A percentile compares a stretch with the other conserved stretches of the same genome.
These are phyloP conservation scores for Macrostomum lignano DNA, from an alignment of 1,140 invertebrate species.

Conservation along the genomic window DNA sequence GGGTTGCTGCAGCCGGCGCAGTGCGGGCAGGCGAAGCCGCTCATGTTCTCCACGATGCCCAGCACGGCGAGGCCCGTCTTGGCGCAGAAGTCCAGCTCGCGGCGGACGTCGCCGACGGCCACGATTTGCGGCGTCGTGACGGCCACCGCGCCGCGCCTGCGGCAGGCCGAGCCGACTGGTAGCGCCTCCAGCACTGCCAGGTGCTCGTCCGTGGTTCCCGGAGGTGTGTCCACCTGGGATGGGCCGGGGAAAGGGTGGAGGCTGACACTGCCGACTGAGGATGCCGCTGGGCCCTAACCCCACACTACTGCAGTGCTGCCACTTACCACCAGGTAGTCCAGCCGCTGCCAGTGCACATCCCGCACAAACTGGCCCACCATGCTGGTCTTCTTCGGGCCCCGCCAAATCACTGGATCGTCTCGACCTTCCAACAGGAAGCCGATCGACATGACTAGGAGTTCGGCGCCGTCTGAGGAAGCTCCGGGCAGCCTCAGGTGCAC, in stretches of 20 bases:
- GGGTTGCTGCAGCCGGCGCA: slow-evolving; percentile 29
- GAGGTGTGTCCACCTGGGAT: slow-evolving; percentile 87
- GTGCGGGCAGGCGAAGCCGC: slow-evolving; percentile 59
- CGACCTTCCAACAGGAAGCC: slow-evolving; percentile 50
- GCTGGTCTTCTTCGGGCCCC: slow-evolving; percentile 67
- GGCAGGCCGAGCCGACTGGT: slow-evolving; percentile 23
- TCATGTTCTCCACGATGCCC: slow-evolving; percentile 83
- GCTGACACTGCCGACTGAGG: no score
- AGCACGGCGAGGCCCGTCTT: slow-evolving; percentile 62
- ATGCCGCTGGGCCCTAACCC: no score
- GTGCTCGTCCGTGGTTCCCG: slow-evolving; percentile 84
- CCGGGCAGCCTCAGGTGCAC: slow-evolving; percentile 38
- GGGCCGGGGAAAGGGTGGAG: no score
- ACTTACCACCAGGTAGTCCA: slow-evolving; percentile 76
- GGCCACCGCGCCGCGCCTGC: slow-evolving; percentile 48
- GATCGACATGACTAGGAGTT: slow-evolving; percentile 71
- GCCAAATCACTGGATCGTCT: slow-evolving; percentile 70
- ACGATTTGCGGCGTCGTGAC: slow-evolving; percentile 71
- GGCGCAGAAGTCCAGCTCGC: slow-evolving; percentile 76
- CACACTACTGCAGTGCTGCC: no score
- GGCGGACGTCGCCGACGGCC: slow-evolving; percentile 62
- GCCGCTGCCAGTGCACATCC: slow-evolving; percentile 64
- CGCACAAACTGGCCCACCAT: slow-evolving; percentile 77
- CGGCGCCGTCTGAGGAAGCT: slow-evolving; percentile 39
- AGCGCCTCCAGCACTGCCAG: slow-evolving; percentile 68